phyloP scores from a whole-genome alignment of 2,113 vertebrate genomes.

The Promerops cafer region DNA sequence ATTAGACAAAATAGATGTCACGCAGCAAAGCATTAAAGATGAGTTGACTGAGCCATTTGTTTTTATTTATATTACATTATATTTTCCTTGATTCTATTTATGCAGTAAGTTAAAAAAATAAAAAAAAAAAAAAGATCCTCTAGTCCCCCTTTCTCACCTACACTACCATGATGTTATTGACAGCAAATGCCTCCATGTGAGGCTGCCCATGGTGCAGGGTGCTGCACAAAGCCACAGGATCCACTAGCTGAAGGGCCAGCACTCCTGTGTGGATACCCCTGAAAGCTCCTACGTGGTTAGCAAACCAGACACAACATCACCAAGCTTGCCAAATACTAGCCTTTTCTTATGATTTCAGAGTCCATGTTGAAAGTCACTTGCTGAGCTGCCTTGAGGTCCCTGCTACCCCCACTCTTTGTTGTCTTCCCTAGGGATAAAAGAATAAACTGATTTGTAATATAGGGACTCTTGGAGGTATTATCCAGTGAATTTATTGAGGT shows the following conservation, averaged over 20 bases:
- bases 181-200: accelerated
- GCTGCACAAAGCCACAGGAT: neutral
- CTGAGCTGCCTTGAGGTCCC: neutral
- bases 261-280: neutral
- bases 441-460: neutral
- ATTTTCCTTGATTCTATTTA: slow-evolving; percentile 65
- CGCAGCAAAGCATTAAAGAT: slow-evolving; percentile 70
- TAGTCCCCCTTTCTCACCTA: neutral
- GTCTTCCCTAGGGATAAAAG: neutral
- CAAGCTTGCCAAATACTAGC: accelerated
- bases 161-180: neutral
- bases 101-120: slow-evolving; percentile 14
- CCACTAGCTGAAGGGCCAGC: neutral
- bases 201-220: neutral
- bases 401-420: neutral
- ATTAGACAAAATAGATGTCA: slow-evolving; percentile 77
- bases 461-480: neutral
- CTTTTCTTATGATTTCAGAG: neutral
- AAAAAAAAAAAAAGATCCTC: neutral
- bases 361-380: neutral
- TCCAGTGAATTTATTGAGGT: neutral
- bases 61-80: slow-evolving; percentile 74
- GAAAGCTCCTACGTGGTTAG: accelerated
- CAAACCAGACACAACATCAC: neutral
- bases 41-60: slow-evolving; percentile 73